These are phyloP conservation scores for Choloepus didactylus DNA, from an alignment of 2,797 vertebrate species.

Conservation along the genomic window DNA sequence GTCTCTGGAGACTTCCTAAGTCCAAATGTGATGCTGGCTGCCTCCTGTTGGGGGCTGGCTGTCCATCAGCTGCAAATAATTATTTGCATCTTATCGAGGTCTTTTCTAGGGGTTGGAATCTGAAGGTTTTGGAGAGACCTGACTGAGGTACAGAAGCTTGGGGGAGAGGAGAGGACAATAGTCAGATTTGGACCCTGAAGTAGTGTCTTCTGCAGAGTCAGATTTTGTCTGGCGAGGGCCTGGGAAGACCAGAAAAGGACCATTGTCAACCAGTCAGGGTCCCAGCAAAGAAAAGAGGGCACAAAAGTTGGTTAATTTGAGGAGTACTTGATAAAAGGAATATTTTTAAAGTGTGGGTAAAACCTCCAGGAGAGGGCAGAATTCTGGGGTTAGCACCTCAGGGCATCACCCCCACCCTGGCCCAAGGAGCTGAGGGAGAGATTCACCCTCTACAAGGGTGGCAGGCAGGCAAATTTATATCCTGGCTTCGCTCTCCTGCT, in stretches of 20 bases:
- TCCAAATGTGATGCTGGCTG: neutral
- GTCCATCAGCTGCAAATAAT: neutral
- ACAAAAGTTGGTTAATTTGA: neutral
- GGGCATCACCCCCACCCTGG: neutral
- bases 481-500: neutral
- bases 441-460: neutral
- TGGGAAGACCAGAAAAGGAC: neutral
- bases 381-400: neutral
- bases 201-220: neutral
- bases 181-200: neutral
- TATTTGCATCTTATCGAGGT: neutral
- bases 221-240: neutral
- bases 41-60: neutral
- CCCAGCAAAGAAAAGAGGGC: neutral
- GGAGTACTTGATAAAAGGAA: neutral
- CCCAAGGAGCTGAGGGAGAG: neutral
- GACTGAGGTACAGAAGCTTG: neutral
- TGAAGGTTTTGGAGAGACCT: neutral
- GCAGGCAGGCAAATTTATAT: neutral
- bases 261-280: neutral
- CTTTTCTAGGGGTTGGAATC: neutral
- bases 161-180: neutral
- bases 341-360: neutral
- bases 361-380: neutral
- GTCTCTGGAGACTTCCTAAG: constrained; percentile 30